Evolutionary conservation across 2,797 vertebrate genomes (phyloP), one percentile per base, ranked within the genome.

Genomic region (Artibeus jamaicensis): DNA sequence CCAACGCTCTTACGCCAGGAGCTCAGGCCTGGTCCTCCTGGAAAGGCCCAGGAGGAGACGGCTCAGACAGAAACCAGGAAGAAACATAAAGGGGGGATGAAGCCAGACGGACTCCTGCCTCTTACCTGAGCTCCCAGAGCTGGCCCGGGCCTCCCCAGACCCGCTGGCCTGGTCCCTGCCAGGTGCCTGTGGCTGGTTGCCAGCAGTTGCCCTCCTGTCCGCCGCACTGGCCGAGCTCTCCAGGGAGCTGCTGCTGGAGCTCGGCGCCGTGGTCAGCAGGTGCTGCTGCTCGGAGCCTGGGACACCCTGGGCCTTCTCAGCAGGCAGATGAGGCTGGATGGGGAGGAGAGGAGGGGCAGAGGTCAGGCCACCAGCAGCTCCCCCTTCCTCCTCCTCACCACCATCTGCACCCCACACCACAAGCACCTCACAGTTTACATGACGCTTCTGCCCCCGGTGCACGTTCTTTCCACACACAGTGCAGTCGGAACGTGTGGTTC

Each of bases 201-300:
- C 9, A 6, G 67, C 1, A 6, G 97, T 12, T 0, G 0, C 9
- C 39, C 21, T 42, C 83, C 68, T 37, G 57, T 62, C 70, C 2
- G 78, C 24, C 7, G 93, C 21, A 44, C 48, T 90, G 48, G 70
- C 0, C 0, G 97, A 68, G 65, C 98, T 97, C 88, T 97, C 98
- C 83, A 98, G 92, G 81, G 97, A 97, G 86, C 97, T 96, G 37
- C 96, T 98, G 97, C 97, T 98, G 48, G 98, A 98, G 79, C 97
- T 98, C 0, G 86, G 92, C 0, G 96, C 95, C 1, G 84, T 91
- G 78, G 84, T 96, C 92, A 98, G 88, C 71, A 98, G 98, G 46
- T 81, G 97, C 91, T 98, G 97, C 50, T 97, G 97, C 79, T 98
- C 95, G 0, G 76, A 55, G 26, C 95, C 86, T 0, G 42, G 82